Base-by-base conservation (phyloP, 2,113 vertebrate species). In the Leucopsar rothschildi region DNA sequence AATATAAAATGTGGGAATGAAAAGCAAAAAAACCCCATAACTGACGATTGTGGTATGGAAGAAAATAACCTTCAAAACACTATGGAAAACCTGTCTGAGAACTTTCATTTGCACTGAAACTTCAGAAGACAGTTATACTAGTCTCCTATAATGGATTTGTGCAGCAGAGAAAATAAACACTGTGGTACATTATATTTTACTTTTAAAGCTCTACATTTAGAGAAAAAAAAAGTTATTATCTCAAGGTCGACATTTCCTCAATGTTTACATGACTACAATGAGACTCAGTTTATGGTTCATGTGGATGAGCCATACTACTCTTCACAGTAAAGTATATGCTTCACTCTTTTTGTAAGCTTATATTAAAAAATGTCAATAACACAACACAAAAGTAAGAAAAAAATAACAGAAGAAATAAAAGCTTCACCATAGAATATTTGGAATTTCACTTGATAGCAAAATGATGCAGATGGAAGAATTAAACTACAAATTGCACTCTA, bases 301-400 rank as follows among this genome's bases (percentile, higher is more conserved):
- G 44, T 35, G 42, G 61, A 92, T 25, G 27, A 61, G 49, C 33
- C 33, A 15, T 52, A 53, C 60, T 81, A 28, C 66, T 40, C 16
- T 91, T 86, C 73, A 59, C 45, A 64, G 59, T 79, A 44, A 79
- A 92, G 53, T 68, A 76, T 82, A 86, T 81, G 5, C 17, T 66
- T 91, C 42, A 5, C 8, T 94, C 86, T 85, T 91, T 87, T 68
- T 63, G 29, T 61, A 69, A 93, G 14, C 24, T 27, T 44, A 39
- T 71, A 92, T 88, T 88, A 84, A 93, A 87, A 86, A 93, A 86
- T 76, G 10, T 76, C 86, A 96, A 40, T 35, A 69, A 13, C 33
- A 9, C 60, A 90, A 63, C 9, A 88, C 2, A 56, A 72, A 89
- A 63, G 6, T 31, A 60, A 27, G 65, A 86, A 84, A 70, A 53